Evolutionary conservation across 2,113 vertebrate genomes (phyloP).

Genomic region (Bungarus multicinctus): DNA sequence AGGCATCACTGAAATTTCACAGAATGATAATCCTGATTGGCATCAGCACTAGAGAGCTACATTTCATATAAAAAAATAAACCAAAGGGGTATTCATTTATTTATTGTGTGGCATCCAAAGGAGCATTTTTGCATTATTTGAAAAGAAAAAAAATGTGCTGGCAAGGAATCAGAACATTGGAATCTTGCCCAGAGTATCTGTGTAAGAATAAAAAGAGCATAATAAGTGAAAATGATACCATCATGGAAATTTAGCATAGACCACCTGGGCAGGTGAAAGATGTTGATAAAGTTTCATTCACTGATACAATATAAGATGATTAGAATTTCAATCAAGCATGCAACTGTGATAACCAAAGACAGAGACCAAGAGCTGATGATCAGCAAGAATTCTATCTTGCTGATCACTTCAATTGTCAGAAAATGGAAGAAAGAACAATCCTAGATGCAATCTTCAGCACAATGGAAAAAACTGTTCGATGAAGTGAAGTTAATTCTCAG

Average conservation of each 20-base stretch:
- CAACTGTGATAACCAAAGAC: neutral
- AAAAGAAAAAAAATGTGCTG: neutral
- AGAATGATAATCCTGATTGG: neutral
- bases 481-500: neutral
- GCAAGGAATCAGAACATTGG: neutral
- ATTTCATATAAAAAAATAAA: neutral
- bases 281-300: neutral
- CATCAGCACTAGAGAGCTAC: neutral
- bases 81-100: neutral
- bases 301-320: neutral
- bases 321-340: neutral
- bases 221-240: neutral
- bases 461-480: neutral
- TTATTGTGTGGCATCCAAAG: neutral
- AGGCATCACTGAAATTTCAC: neutral
- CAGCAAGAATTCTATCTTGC: too few species aligned
- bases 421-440: neutral
- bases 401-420: neutral
- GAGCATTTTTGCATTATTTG: neutral
- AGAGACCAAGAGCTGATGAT: neutral
- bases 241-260: neutral
- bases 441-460: neutral
- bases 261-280: neutral
- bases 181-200: neutral
- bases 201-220: neutral